These are phyloP conservation scores for Brachyopa scutellaris DNA, from an alignment of 2,888 invertebrate species.

Conservation along the genomic window DNA sequence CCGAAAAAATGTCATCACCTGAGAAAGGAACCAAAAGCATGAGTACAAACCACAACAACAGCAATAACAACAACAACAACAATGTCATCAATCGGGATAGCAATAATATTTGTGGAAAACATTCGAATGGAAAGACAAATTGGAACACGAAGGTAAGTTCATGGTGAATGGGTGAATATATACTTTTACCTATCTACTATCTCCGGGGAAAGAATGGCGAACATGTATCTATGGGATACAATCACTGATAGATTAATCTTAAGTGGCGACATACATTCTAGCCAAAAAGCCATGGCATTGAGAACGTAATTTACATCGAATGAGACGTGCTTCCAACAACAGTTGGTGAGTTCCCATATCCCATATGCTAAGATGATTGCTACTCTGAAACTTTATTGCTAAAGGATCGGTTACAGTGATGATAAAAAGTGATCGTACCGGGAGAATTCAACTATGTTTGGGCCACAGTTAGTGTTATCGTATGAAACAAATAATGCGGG, in stretches of 20 bases:
- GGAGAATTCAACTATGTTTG: too few relatives aligned
- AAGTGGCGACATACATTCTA: not conserved
- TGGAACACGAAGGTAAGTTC: conserved; percentile 79
- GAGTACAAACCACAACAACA: conserved; percentile 75
- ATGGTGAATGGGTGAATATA: conserved; percentile 39
- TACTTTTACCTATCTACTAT: not conserved
- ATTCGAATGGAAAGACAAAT: conserved; percentile 80
- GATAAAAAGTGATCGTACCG: not conserved
- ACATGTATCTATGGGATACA: conserved; percentile 17
- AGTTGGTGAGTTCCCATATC: conserved; percentile 1
- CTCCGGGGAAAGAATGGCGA: not conserved
- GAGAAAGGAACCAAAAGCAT: conserved; percentile 75
- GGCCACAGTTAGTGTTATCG: too few relatives aligned
- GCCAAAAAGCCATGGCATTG: not conserved
- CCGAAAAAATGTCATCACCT: conserved; percentile 73
- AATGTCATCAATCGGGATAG: conserved; percentile 75
- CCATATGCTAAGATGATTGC: not conserved
- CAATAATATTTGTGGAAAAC: conserved; percentile 78
- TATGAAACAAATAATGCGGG: too few relatives aligned
- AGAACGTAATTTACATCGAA: conserved; percentile 36
- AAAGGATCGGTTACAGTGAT: not conserved
- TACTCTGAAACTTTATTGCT: not conserved
- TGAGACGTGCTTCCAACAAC: conserved; percentile 25
- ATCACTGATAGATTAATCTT: conserved; percentile 39
- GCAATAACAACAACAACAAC: conserved; percentile 74